Percentiles rank a stretch among this genome's conserved stretches.
Conservation (phyloP, 1,140 invertebrate genomes). For the Oppia nitens region DNA sequence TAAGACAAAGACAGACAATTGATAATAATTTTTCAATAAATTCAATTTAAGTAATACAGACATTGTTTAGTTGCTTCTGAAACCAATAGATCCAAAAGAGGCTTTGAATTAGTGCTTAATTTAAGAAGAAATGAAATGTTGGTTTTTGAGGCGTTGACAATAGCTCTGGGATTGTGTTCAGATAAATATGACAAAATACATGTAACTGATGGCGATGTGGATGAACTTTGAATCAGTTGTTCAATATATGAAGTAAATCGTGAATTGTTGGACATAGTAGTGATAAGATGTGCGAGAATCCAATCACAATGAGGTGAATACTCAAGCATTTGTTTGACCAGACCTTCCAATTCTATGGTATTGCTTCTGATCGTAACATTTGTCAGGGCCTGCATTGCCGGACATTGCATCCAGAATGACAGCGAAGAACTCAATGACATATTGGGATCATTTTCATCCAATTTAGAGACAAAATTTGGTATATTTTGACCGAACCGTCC, state of each 20-base stretch:
- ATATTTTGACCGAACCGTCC: not conserved
- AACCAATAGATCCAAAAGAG: slow-evolving; percentile 11
- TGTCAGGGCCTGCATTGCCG: slow-evolving; percentile 1
- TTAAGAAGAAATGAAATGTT: slow-evolving; percentile 15
- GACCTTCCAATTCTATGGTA: not conserved
- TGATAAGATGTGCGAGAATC: slow-evolving; percentile 12
- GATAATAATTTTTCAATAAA: not conserved
- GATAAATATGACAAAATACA: slow-evolving; percentile 14
- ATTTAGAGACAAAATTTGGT: not conserved
- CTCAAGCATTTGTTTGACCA: slow-evolving; percentile 3
- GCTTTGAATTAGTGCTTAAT: slow-evolving; percentile 12
- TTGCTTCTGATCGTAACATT: not conserved
- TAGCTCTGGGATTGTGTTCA: slow-evolving; percentile 17
- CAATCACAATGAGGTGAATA: slow-evolving; percentile 15
- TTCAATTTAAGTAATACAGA: not conserved
- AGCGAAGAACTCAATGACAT: slow-evolving; percentile 1
- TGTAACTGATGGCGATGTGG: slow-evolving; percentile 3
- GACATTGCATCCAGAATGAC: slow-evolving; percentile 15
- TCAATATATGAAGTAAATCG: slow-evolving; percentile 12
- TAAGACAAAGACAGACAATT: slow-evolving; percentile 10
- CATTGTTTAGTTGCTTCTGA: slow-evolving; percentile 10
- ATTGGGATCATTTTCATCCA: not conserved
- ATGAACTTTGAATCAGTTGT: slow-evolving; percentile 1
- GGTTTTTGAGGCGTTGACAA: slow-evolving; percentile 11
- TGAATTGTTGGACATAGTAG: slow-evolving; percentile 6